phyloP scores from a whole-genome alignment of 2,113 vertebrate species.

The human (Homo sapiens) region DNA sequence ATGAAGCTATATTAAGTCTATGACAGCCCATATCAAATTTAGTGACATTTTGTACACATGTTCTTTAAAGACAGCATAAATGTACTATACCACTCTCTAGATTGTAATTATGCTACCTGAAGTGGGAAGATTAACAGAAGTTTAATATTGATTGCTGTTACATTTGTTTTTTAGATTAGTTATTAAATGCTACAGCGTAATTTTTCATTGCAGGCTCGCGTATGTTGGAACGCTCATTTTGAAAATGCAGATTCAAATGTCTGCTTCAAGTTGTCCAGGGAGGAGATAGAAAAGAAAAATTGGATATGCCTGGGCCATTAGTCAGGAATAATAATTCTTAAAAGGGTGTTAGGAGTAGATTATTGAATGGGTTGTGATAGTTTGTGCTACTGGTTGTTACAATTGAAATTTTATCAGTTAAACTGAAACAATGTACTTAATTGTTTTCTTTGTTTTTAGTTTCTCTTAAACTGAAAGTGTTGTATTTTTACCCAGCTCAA shows the following conservation, averaged over 20 bases:
- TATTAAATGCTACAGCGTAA: not conserved
- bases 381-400: not conserved
- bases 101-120: not conserved
- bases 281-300: not conserved
- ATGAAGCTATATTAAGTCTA: conserved; percentile 61
- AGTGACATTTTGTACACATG: conserved; percentile 74
- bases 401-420: not conserved
- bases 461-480: not conserved
- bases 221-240: not conserved
- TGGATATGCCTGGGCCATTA: not conserved
- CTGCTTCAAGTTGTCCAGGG: conserved; percentile 2
- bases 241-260: conserved; percentile 26
- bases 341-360: not conserved
- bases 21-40: conserved; percentile 71
- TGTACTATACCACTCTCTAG: not conserved
- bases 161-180: not conserved
- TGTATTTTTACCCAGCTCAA: not conserved
- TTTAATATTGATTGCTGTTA: not conserved
- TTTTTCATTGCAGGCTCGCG: not conserved
- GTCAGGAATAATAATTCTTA: not conserved
- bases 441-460: not conserved
- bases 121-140: not conserved
- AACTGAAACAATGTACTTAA: not conserved
- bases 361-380: not conserved
- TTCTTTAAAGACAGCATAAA: conserved; percentile 88